Evolutionary conservation across 1,140 invertebrate species (phyloP), one percentile per base, ranked within the genome.

Genomic region (Paramacrobiotus metropolitanus): DNA sequence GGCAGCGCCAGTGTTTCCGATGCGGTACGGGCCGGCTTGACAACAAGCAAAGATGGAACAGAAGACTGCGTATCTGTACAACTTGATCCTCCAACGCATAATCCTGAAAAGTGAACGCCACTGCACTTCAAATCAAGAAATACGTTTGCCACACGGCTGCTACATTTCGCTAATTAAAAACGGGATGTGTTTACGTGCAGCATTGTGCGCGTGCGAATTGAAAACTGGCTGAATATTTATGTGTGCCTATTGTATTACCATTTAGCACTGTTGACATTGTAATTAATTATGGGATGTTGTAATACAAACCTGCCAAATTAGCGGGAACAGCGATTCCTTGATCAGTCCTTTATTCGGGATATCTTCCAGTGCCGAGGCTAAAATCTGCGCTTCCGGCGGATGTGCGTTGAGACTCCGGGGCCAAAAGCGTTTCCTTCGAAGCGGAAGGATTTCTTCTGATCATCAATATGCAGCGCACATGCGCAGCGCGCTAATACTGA

Each of bases 351-450:
- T 40, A 15, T 60, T 60, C 18, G 65, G 66, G n/a, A 66, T 65
- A 31, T 59, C 31, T 45, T 65, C 66, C 28, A 66, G 55, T 15
- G 64, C 63, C 20, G 44, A 29, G 18, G 62, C 60, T 30, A 66
- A 30, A 30, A 66, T 9, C n/a, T 59, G 40, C 1, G 66, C 60
- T 21, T 66, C 63, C 2, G 66, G 66, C n/a, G 62, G 61, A 29
- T 62, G 63, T 44, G 63, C 62, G 1, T 63, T 63, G 1, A 61
- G 64, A 28, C 64, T 63, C 24, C 60, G 44, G 21, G 66, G 66
- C 66, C 66, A 66, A 59, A 66, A 66, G n/a, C 63, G 59, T 18
- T 61, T 45, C 61, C 59, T 64, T 66, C 65, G 29, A 66, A 64
- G 61, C 59, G 34, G 40, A 60, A 29, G 31, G 60, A 34, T 15